Evolutionary conservation across 2,888 invertebrate species (phyloP).

Genomic region (Eristalis arbustorum): DNA sequence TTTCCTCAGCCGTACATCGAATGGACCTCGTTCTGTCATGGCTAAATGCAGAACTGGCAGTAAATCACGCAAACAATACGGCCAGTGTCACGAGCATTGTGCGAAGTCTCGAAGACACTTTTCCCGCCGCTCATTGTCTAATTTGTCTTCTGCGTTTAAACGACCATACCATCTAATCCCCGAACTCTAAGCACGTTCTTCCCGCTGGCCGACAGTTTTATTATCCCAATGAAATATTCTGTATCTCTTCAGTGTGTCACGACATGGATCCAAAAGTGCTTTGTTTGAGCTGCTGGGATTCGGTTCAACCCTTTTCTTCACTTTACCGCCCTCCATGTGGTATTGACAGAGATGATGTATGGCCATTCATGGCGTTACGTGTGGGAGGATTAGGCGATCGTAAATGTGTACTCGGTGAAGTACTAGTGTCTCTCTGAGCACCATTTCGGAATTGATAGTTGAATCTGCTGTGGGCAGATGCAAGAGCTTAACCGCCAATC

Average conservation of each 20-base stretch:
- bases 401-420: background rate
- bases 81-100: background rate
- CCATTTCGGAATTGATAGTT: background rate
- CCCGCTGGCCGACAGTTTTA: background rate
- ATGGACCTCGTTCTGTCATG: background rate
- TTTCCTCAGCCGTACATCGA: background rate
- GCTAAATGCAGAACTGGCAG: background rate
- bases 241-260: background rate
- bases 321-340: background rate
- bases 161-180: background rate
- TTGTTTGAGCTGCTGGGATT: background rate
- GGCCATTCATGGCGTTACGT: background rate
- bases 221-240: background rate
- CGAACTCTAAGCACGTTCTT: background rate
- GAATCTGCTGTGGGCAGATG: background rate
- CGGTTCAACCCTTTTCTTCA: background rate
- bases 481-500: background rate
- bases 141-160: background rate
- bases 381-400: background rate
- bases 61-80: background rate
- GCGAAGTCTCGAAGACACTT: background rate
- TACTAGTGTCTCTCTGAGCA: background rate
- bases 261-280: too few species aligned
- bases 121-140: background rate
- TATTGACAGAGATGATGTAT: background rate